Evolutionary conservation across 2,797 vertebrate species (phyloP).

Genomic region (Gorsachius magnificus): DNA sequence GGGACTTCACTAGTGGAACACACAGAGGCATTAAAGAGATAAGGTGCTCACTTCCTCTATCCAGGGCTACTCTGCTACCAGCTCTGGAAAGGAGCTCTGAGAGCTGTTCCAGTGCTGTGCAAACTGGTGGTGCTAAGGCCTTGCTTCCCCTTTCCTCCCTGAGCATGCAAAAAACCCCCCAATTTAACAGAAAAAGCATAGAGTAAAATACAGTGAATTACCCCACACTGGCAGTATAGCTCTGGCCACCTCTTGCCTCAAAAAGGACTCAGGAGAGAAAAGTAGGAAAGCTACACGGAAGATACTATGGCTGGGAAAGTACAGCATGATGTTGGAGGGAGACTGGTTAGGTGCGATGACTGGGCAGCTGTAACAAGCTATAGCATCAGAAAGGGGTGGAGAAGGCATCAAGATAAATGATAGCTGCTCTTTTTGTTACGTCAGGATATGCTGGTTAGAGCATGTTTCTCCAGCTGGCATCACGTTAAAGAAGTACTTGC

Average conservation of each 20-base stretch:
- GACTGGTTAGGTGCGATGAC: accelerated
- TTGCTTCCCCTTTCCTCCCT: neutral
- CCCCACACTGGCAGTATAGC: accelerated
- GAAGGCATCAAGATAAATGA: neutral
- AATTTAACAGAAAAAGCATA: neutral
- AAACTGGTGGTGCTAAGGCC: neutral
- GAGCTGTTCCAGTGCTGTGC: neutral
- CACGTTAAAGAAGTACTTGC: neutral
- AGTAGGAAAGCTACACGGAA: accelerated
- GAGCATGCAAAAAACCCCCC: neutral
- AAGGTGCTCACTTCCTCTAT: neutral
- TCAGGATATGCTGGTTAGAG: neutral
- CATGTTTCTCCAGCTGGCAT: neutral
- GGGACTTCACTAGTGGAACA: neutral
- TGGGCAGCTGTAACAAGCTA: accelerated
- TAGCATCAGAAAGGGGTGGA: neutral
- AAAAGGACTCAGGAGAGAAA: neutral
- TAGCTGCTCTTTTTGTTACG: neutral
- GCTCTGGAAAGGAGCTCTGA: neutral
- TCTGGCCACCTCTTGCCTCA: neutral
- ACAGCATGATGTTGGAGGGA: accelerated
- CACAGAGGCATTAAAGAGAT: accelerated
- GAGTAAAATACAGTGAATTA: neutral
- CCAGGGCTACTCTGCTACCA: neutral
- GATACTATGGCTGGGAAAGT: neutral